These are phyloP conservation scores for Hyphantria cunea DNA, from an alignment of 1,140 invertebrate species.

Conservation along the genomic window DNA sequence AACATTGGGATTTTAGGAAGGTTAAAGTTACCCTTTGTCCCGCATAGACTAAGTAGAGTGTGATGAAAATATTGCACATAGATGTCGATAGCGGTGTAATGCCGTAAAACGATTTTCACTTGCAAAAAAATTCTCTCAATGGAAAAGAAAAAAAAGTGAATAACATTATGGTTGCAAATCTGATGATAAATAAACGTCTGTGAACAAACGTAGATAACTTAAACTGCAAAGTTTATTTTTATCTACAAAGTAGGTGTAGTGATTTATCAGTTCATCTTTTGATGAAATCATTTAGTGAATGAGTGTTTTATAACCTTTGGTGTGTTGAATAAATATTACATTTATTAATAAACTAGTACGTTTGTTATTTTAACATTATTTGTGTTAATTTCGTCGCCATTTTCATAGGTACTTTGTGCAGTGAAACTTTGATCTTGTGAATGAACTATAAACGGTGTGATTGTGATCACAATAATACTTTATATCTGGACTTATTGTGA, in stretches of 20 bases:
- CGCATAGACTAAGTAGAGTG: too few relatives aligned
- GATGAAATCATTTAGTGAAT: conserved; percentile 24
- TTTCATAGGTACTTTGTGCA: conserved; percentile 54
- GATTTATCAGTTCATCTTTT: conserved; percentile 13
- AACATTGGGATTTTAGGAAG: too few relatives aligned
- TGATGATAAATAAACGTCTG: conserved; percentile 12
- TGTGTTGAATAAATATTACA: conserved; percentile 8
- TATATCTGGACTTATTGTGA: conserved; percentile 20
- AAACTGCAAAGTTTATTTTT: conserved; percentile 33
- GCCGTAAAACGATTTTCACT: not conserved
- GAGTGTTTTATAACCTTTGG: conserved; percentile 14
- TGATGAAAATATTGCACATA: not conserved
- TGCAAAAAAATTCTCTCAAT: not conserved
- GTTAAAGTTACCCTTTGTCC: too few relatives aligned
- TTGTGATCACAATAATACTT: conserved; percentile 18
- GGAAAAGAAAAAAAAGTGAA: conserved; percentile 9
- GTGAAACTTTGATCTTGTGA: conserved; percentile 37
- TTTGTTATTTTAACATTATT: conserved; percentile 23
- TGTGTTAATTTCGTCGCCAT: conserved; percentile 56
- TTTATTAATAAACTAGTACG: conserved; percentile 14
- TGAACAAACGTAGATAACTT: too few relatives aligned
- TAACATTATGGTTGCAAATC: conserved; percentile 26
- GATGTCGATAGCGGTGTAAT: not conserved
- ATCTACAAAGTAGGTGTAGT: conserved; percentile 21
- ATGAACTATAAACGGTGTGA: conserved; percentile 20